A percentile compares a stretch with the other conserved stretches of the same genome.
Evolutionary conservation across 2,113 vertebrate genomes (phyloP).

Genomic region (Myiozetetes cayanensis): DNA sequence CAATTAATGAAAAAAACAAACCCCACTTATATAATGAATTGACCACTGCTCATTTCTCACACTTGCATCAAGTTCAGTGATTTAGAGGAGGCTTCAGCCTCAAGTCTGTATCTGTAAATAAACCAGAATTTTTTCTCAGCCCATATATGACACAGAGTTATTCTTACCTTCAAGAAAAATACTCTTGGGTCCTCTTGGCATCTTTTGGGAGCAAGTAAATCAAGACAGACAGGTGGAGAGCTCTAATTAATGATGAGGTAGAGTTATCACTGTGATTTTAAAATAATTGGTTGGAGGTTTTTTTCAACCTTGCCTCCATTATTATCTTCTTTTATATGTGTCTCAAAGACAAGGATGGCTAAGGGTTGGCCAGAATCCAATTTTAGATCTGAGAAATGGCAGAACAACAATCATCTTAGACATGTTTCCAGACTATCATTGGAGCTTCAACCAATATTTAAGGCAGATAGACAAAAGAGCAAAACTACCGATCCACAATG

Average conservation of each 20-base stretch:
- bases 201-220: neutral
- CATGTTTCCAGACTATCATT: neutral
- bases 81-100: neutral
- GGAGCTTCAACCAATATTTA: neutral
- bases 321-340: neutral
- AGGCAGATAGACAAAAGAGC: neutral
- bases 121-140: neutral
- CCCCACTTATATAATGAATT: neutral
- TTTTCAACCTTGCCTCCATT: neutral
- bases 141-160: neutral
- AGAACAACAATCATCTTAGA: neutral
- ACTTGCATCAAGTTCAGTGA: neutral
- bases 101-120: neutral
- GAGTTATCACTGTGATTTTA: neutral
- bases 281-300: neutral
- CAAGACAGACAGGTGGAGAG: neutral
- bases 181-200: neutral
- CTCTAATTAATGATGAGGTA: neutral
- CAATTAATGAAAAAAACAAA: neutral
- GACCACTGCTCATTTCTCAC: neutral
- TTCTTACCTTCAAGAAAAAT: neutral
- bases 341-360: neutral
- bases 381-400: neutral
- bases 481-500: neutral
- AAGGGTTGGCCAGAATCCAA: neutral